Percentiles rank a stretch among this genome's conserved stretches.
Evolutionary conservation across 2,113 vertebrate genomes (phyloP).

Genomic region (Alethe castanea): DNA sequence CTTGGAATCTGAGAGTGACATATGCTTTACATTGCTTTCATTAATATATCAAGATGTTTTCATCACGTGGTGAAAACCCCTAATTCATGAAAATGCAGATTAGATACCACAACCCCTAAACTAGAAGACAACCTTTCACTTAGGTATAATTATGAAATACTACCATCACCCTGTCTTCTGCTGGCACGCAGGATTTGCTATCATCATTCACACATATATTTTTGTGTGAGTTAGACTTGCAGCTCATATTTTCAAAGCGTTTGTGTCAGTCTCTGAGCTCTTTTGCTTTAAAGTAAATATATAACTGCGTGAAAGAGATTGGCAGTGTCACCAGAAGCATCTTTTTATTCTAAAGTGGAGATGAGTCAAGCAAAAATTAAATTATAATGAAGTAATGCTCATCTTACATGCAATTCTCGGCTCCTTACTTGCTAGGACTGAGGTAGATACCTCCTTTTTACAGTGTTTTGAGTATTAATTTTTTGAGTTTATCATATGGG

Average conservation of each 20-base stretch:
- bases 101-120: slow-evolving; percentile 5
- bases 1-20: not conserved
- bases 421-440: not conserved
- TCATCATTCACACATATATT: slow-evolving; percentile 42
- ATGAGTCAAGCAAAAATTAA: slow-evolving; percentile 26
- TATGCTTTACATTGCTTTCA: not conserved
- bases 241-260: slow-evolving; percentile 38
- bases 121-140: not conserved
- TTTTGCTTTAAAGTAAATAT: slow-evolving; percentile 32
- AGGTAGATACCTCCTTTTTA: not conserved
- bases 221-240: slow-evolving; percentile 46
- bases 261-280: slow-evolving; percentile 35
- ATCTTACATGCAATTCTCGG: not conserved
- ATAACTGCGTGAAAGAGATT: slow-evolving; percentile 9
- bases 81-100: slow-evolving; percentile 34
- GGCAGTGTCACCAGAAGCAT: slow-evolving; percentile 6
- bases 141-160: not conserved
- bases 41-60: slow-evolving; percentile 18
- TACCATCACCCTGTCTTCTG: not conserved
- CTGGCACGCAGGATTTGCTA: slow-evolving; percentile 11
- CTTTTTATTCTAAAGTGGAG: not conserved
- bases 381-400: not conserved
- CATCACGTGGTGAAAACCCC: not conserved
- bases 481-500: not conserved
- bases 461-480: not conserved